These are phyloP conservation scores for Amphipoea lucens DNA, from an alignment of 2,888 invertebrate species.

Conservation along the genomic window DNA sequence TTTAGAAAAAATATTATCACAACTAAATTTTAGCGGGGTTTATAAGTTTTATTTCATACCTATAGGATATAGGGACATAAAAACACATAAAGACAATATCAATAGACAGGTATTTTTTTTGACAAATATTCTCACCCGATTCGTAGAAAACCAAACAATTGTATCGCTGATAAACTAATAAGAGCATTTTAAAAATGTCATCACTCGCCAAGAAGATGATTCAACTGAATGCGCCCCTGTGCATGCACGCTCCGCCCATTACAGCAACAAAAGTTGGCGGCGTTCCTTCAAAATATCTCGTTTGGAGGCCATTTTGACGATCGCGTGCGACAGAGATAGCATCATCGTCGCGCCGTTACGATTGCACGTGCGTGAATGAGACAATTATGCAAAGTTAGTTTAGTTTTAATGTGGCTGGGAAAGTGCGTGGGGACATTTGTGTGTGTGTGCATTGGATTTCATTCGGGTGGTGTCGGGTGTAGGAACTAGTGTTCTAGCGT, in stretches of 20 bases:
- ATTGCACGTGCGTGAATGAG: conserved; percentile 87
- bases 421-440: conserved; percentile 80
- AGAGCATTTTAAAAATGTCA: background rate
- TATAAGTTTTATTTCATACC: background rate
- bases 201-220: conserved; percentile 15
- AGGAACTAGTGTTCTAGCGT: conserved; percentile 50
- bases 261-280: conserved; percentile 90
- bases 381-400: conserved; percentile 89
- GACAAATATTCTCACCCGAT: background rate
- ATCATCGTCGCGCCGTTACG: conserved; percentile 74
- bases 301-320: conserved; percentile 91
- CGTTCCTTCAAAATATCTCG: conserved; percentile 90
- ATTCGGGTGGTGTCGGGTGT: conserved; percentile 58
- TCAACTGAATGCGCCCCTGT: conserved; percentile 80
- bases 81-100: background rate
- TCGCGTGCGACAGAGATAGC: conserved; percentile 85
- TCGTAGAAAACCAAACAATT: background rate
- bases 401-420: conserved; percentile 86
- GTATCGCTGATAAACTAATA: background rate
- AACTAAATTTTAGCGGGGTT: background rate
- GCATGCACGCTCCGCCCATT: conserved; percentile 89
- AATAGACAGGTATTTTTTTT: background rate
- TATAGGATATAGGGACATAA: background rate
- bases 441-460: conserved; percentile 73
- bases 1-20: background rate